phyloP scores from a whole-genome alignment of 2,888 invertebrate species.

The Rhyacophila evoluta region DNA sequence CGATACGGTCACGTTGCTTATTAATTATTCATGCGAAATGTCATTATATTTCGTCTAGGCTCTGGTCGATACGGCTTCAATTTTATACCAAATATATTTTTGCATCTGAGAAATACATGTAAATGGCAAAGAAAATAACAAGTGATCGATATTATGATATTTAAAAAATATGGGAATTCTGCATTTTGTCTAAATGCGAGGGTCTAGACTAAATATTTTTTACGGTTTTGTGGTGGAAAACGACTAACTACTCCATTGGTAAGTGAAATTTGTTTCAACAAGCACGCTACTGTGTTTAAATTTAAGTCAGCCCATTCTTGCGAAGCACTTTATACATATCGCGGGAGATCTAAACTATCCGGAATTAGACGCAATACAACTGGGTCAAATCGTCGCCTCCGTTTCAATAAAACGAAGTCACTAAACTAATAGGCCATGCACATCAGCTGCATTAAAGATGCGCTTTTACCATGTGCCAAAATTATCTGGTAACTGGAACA shows the following conservation, averaged over 20 bases:
- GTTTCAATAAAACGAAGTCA: background rate
- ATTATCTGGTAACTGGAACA: background rate
- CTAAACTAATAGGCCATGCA: background rate
- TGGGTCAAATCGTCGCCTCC: constrained; percentile 4
- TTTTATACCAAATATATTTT: too few species aligned
- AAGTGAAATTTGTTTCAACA: background rate
- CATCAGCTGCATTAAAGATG: background rate
- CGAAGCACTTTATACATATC: background rate
- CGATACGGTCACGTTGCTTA: too few species aligned
- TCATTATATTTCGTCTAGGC: too few species aligned
- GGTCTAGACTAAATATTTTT: too few species aligned
- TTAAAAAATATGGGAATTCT: too few species aligned
- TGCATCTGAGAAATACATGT: too few species aligned
- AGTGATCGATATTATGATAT: too few species aligned
- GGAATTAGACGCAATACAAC: background rate
- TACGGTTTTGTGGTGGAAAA: background rate
- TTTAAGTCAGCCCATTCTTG: background rate
- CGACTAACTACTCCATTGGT: background rate
- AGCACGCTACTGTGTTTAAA: background rate
- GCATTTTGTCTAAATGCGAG: too few species aligned
- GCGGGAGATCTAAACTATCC: background rate
- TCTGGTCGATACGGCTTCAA: too few species aligned
- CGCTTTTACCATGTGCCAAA: background rate
- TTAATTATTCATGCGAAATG: too few species aligned
- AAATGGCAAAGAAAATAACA: too few species aligned